A percentile compares a stretch with the other conserved stretches of the same genome.
phyloP scores from a whole-genome alignment of 2,113 vertebrate genomes.

The Mugil cephalus region DNA sequence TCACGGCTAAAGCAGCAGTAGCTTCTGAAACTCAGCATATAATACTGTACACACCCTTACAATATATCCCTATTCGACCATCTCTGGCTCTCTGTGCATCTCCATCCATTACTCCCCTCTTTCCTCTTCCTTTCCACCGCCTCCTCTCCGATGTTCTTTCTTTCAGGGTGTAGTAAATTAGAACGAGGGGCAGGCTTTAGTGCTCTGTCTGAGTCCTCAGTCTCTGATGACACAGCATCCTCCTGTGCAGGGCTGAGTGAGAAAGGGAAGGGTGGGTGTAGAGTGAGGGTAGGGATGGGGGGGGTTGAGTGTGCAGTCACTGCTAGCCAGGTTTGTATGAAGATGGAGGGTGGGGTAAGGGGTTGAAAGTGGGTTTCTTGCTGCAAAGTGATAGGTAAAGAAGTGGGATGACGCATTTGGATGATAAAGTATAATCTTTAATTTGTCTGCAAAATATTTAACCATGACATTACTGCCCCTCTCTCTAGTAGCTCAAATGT shows the following conservation, averaged over 20 bases:
- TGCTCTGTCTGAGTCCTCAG: constrained; percentile 81
- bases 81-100: constrained; percentile 31
- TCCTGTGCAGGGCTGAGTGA: constrained; percentile 65
- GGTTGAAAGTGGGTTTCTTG: constrained; percentile 12
- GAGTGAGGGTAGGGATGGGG: constrained; percentile 15
- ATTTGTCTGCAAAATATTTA: too few species aligned
- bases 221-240: constrained; percentile 85
- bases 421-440: not conserved
- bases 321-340: constrained; percentile 45
- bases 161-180: constrained; percentile 78
- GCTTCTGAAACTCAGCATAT: constrained; percentile 42
- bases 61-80: constrained; percentile 39
- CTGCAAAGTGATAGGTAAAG: constrained; percentile 38
- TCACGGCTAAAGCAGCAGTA: constrained; percentile 41
- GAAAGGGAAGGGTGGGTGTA: constrained; percentile 34
- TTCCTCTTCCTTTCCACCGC: constrained; percentile 21
- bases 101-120: constrained; percentile 46
- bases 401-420: constrained; percentile 31
- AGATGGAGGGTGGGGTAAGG: constrained; percentile 37
- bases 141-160: constrained; percentile 38
- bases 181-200: constrained; percentile 76
- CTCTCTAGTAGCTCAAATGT: not conserved
- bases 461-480: not conserved
- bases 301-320: constrained; percentile 49
- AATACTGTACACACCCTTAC: constrained; percentile 45